phyloP scores from a whole-genome alignment of 2,113 vertebrate species.

The Catharus bicknelli region DNA sequence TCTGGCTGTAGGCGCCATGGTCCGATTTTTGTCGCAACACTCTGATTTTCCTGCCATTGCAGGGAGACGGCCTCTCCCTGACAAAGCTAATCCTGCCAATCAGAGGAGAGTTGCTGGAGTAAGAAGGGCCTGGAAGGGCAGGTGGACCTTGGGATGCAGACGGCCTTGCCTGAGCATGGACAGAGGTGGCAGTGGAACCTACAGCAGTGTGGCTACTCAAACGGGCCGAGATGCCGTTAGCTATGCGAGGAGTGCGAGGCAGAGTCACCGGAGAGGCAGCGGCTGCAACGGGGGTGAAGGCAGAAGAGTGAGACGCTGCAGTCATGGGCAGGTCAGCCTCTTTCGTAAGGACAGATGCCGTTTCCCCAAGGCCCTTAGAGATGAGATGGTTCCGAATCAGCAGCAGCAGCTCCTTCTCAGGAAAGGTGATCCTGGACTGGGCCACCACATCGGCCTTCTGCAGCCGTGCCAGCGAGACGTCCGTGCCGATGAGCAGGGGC shows the following conservation, averaged over 20 bases:
- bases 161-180: constrained; percentile 81
- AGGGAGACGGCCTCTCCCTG: constrained; percentile 86
- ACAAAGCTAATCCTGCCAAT: constrained; percentile 95
- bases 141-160: constrained; percentile 77
- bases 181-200: constrained; percentile 71
- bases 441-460: constrained; percentile 96
- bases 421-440: constrained; percentile 95
- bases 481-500: constrained; percentile 90
- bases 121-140: constrained; percentile 77
- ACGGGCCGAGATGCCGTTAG: constrained; percentile 87
- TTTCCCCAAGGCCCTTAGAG: constrained; percentile 93
- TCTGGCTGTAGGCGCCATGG: constrained; percentile 97
- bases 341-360: constrained; percentile 86
- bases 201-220: constrained; percentile 79
- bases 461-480: constrained; percentile 93
- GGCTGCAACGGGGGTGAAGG: constrained; percentile 81
- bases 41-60: constrained; percentile 86
- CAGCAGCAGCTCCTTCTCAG: constrained; percentile 94
- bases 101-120: constrained; percentile 82
- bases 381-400: constrained; percentile 96
- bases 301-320: constrained; percentile 84
- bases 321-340: constrained; percentile 96
- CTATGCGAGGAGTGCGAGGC: constrained; percentile 90
- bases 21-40: constrained; percentile 96
- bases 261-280: constrained; percentile 83